A percentile compares a stretch with the other conserved stretches of the same genome.
Conservation (phyloP, 53 echinoderm and acorn worm species). For the Holothuria scabra region DNA sequence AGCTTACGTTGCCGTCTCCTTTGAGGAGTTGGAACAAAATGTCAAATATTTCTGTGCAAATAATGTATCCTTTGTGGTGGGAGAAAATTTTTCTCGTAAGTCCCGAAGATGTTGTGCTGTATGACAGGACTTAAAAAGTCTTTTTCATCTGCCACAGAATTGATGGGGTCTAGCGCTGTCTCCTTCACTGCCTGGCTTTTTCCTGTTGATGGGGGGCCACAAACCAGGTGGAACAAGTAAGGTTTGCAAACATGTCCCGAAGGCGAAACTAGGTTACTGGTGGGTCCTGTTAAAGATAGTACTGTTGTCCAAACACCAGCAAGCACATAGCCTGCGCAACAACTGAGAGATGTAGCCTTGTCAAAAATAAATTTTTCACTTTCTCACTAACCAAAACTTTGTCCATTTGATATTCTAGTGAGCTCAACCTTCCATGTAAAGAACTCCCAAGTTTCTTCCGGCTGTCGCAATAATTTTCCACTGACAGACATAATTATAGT, state of each 20-base stretch:
- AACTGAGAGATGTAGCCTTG: not conserved
- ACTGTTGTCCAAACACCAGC: not conserved
- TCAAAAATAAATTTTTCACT: not conserved
- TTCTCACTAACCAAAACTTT: conserved; percentile 1
- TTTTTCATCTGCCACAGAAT: not conserved
- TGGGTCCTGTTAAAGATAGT: not conserved
- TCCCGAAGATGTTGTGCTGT: conserved; percentile 10
- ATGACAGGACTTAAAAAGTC: conserved; percentile 1
- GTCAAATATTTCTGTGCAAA: conserved; percentile 3
- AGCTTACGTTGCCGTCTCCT: not conserved
- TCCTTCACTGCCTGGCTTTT: conserved; percentile 31
- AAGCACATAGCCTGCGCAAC: not conserved
- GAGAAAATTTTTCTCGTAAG: conserved; percentile 3
- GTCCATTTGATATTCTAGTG: conserved; percentile 8
- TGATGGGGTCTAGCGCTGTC: not conserved
- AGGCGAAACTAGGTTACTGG: conserved; percentile 16
- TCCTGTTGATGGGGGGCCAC: conserved; percentile 24
- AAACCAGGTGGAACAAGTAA: conserved; percentile 9
- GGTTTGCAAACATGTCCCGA: conserved; percentile 6
- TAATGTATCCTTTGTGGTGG: conserved; percentile 3
- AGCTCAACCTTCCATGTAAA: not conserved
- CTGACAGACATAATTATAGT: not conserved
- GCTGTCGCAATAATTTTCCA: not conserved
- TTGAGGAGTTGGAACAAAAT: not conserved
- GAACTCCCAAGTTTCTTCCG: conserved; percentile 27